Evolutionary conservation across 2,113 vertebrate species (phyloP).

Genomic region (Solenodon paradoxus): DNA sequence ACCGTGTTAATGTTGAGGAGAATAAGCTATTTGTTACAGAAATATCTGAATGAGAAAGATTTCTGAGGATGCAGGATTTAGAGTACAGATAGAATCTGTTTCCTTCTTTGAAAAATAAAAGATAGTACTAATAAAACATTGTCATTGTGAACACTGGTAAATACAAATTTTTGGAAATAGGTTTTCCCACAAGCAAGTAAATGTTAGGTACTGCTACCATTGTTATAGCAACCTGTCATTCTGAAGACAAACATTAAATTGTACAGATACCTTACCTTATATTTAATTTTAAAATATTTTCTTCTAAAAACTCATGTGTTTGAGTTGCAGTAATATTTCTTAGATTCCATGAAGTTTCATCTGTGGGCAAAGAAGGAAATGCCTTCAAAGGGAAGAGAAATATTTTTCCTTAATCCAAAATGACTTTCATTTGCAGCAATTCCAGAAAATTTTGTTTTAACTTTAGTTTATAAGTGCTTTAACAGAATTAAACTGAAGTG

Average conservation of each 20-base stretch:
- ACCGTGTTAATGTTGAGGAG: background rate
- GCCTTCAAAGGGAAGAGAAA: background rate
- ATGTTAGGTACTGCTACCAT: background rate
- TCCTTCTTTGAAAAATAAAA: background rate
- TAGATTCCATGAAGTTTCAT: background rate
- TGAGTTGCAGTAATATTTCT: conserved; percentile 28
- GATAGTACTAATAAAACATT: background rate
- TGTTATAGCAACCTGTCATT: background rate
- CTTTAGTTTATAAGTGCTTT: conserved; percentile 56
- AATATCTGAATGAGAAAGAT: background rate
- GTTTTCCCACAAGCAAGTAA: background rate
- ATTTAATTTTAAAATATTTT: conserved; percentile 50
- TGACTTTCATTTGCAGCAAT: conserved; percentile 35
- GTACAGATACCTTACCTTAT: background rate
- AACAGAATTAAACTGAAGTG: background rate
- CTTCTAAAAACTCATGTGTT: background rate
- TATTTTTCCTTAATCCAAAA: conserved; percentile 55
- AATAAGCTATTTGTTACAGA: background rate
- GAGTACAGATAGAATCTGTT: background rate
- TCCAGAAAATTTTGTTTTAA: conserved; percentile 32
- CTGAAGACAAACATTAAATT: background rate
- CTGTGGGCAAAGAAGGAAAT: conserved; percentile 19
- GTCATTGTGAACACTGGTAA: background rate
- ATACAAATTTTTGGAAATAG: background rate
- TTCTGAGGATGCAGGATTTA: background rate